Evolutionary conservation across 2,888 invertebrate species (phyloP).

Genomic region (Apamea anceps): DNA sequence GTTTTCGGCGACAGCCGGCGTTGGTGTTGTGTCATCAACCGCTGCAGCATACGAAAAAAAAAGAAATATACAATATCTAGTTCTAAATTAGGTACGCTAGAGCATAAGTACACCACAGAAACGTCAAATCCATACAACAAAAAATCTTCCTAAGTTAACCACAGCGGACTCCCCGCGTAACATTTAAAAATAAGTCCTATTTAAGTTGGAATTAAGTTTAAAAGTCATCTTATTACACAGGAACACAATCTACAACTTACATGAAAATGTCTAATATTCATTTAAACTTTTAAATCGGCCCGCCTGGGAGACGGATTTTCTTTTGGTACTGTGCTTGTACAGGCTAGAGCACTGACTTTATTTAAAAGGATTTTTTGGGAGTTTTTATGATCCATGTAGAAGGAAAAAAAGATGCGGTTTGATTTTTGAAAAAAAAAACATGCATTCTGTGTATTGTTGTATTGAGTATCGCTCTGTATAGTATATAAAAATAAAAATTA

Average conservation of each 20-base stretch:
- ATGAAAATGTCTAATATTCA: slow-evolving; percentile 82
- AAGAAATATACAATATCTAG: too few species aligned
- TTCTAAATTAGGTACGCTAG: neutral
- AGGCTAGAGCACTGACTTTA: slow-evolving; percentile 4
- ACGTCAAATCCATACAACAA: neutral
- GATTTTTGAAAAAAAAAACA: too few species aligned
- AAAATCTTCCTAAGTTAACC: slow-evolving; percentile 13
- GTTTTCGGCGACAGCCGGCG: too few species aligned
- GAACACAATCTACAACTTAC: slow-evolving; percentile 84
- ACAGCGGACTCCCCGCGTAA: neutral
- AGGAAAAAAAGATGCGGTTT: too few species aligned
- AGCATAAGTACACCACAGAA: too few species aligned
- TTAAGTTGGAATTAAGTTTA: slow-evolving; percentile 81
- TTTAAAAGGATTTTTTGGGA: neutral
- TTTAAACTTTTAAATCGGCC: slow-evolving; percentile 78
- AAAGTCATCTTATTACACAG: slow-evolving; percentile 84
- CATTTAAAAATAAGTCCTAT: slow-evolving; percentile 78
- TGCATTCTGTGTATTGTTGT: too few species aligned
- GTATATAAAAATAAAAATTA: too few species aligned
- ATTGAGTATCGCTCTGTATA: too few species aligned
- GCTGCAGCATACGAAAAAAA: too few species aligned
- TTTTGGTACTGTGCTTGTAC: slow-evolving; percentile 47
- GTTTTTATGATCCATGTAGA: too few species aligned
- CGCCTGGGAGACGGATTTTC: slow-evolving; percentile 70
- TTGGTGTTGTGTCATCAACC: too few species aligned